Evolutionary conservation across 2,797 vertebrate species (phyloP).

Genomic region (Phyllotis vaccarum): DNA sequence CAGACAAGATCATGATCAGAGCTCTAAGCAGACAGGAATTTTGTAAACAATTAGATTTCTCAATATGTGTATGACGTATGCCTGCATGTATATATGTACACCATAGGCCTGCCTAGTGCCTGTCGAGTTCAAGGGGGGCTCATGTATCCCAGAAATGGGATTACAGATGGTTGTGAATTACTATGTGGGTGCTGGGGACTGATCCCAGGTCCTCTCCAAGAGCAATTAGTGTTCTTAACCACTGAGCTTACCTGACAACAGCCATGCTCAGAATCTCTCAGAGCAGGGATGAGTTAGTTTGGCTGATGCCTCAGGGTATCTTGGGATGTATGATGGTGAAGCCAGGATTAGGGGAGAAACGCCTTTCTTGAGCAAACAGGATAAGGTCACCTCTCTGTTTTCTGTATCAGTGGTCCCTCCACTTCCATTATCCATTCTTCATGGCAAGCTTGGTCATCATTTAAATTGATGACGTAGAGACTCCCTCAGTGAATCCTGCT

Average conservation of each 20-base stretch:
- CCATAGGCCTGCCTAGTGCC: not conserved
- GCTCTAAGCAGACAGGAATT: not conserved
- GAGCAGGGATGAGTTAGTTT: not conserved
- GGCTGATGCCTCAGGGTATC: not conserved
- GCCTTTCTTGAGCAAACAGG: not conserved
- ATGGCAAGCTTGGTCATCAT: constrained; percentile 38
- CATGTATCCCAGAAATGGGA: rapidly evolving
- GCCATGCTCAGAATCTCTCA: not conserved
- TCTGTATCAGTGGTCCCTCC: not conserved
- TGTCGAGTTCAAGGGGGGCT: not conserved
- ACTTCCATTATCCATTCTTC: not conserved
- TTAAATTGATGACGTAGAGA: constrained; percentile 45
- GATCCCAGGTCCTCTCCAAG: not conserved
- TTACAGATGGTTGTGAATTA: not conserved
- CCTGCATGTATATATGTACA: not conserved
- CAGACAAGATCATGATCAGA: not conserved
- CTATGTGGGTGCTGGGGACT: not conserved
- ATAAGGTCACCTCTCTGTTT: not conserved
- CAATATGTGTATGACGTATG: not conserved
- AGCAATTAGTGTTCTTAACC: not conserved
- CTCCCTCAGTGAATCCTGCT: constrained; percentile 15
- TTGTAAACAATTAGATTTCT: not conserved
- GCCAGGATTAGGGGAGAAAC: not conserved
- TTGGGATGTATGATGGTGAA: too few species aligned
- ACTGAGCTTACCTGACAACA: not conserved